Evolutionary conservation across 2,888 invertebrate species (phyloP), one percentile per base, ranked within the genome.

Genomic region (Morpho achilles): DNA sequence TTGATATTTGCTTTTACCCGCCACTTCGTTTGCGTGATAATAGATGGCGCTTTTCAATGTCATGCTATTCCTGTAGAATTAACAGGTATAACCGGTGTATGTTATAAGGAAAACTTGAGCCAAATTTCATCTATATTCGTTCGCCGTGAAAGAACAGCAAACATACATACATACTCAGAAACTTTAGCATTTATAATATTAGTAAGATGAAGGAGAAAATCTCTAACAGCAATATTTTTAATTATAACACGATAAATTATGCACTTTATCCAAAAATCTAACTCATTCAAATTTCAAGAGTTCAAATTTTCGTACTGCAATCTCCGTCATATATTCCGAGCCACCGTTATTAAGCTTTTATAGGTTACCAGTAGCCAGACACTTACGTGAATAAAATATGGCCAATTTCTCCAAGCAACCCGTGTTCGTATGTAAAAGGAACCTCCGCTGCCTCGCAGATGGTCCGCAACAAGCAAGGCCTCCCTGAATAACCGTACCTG

Each of bases 311-410:
- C 53, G 43, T 50, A 56, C 41, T 51, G 56, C 16, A 63, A 63
- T 63, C 61, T 55, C 54, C 47, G 56, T 51, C 45, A 63, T 61
- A 53, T 57, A 48, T 61, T 57, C 59, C 57, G 48, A 45, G 53
- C 55, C 57, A 51, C 52, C 57, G 56, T 61, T 63, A 63, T 60
- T 59, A 64, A 65, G 60, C 56, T 63, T 64, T 62, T 59, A 63
- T 67, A 59, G 59, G 52, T 59, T 63, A 56, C 63, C 62, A 65
- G 64, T 59, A 82, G 89, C 88, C 76, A 93, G 89, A 69, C 69
- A 91, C 93, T 93, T 87, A 95, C 93, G 94, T 94, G 76, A 96
- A 92, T 73, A 95, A 80, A 68, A 95, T 93, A 84, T 96, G 94
- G 65, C 95, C 87, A 72, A 96, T 89, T 85, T 96, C 94, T 39